Percentiles rank a stretch among this genome's conserved stretches.
phyloP scores from a whole-genome alignment of 1,140 invertebrate genomes.

The Diachasma alloeum region DNA sequence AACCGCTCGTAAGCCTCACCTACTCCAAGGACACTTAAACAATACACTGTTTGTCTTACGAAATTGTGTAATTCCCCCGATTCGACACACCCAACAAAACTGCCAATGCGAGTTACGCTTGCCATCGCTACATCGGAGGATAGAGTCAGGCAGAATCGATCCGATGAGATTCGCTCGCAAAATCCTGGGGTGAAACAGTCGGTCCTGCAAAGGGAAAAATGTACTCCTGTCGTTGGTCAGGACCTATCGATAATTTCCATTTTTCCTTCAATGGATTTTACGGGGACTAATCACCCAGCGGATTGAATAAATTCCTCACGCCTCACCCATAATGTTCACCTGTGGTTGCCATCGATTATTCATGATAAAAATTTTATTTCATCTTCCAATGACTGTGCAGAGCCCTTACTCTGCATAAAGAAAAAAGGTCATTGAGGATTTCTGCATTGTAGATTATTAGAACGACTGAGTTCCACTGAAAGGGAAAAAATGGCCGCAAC shows the following conservation, averaged over 20 bases:
- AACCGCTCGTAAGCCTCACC: background rate
- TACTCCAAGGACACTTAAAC: background rate
- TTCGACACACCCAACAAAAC: background rate
- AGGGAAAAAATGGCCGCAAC: background rate
- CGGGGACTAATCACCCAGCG: too few species aligned
- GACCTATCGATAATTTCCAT: too few species aligned
- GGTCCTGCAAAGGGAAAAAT: background rate
- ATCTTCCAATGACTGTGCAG: background rate
- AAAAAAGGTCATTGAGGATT: background rate
- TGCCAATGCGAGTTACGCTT: background rate
- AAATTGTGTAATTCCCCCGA: background rate
- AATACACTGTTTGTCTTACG: background rate
- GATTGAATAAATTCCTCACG: too few species aligned
- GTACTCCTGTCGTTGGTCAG: too few species aligned
- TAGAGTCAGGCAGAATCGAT: background rate
- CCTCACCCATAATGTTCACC: too few species aligned
- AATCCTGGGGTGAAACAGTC: background rate
- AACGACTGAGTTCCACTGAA: background rate
- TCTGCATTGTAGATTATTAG: background rate
- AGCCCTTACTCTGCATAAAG: background rate
- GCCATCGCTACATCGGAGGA: too few species aligned
- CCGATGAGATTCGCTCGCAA: background rate
- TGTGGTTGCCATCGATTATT: too few species aligned
- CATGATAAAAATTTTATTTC: too few species aligned
- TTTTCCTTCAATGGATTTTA: too few species aligned